These are phyloP conservation scores for Gephyroberyx darwinii DNA, from an alignment of 2,797 vertebrate species.

Conservation along the genomic window DNA sequence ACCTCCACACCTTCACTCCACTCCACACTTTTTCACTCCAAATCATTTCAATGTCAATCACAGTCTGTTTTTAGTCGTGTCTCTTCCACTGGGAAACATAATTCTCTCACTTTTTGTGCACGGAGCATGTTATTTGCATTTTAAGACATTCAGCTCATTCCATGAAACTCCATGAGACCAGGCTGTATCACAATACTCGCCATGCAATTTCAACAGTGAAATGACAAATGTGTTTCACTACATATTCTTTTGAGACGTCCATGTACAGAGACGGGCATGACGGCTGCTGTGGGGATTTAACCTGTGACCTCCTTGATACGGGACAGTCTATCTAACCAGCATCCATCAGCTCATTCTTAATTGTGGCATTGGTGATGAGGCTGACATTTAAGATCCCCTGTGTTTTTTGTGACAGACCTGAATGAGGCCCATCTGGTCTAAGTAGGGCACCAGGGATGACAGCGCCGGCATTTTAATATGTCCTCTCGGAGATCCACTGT, in stretches of 20 bases:
- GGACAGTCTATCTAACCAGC: conserved; percentile 16
- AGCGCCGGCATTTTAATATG: conserved; percentile 64
- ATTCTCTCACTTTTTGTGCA: too few species aligned
- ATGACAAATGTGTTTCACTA: conserved; percentile 3
- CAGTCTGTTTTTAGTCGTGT: too few species aligned
- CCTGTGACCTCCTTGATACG: conserved; percentile 3
- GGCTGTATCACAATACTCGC: neutral
- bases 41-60: too few species aligned
- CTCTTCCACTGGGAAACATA: too few species aligned
- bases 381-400: conserved; percentile 71
- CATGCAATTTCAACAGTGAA: neutral
- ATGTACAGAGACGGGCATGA: neutral
- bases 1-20: too few species aligned
- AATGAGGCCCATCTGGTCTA: conserved; percentile 75
- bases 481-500: conserved; percentile 41
- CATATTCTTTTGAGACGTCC: neutral
- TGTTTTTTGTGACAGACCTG: conserved; percentile 64
- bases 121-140: neutral
- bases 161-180: neutral
- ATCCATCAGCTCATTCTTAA: conserved; percentile 49
- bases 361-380: conserved; percentile 46
- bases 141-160: neutral
- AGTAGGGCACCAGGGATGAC: conserved; percentile 68
- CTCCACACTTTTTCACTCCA: too few species aligned
- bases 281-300: conserved; percentile 7